Conservation (phyloP, 2,113 vertebrate genomes). For the Ceuthmochares aereus region DNA sequence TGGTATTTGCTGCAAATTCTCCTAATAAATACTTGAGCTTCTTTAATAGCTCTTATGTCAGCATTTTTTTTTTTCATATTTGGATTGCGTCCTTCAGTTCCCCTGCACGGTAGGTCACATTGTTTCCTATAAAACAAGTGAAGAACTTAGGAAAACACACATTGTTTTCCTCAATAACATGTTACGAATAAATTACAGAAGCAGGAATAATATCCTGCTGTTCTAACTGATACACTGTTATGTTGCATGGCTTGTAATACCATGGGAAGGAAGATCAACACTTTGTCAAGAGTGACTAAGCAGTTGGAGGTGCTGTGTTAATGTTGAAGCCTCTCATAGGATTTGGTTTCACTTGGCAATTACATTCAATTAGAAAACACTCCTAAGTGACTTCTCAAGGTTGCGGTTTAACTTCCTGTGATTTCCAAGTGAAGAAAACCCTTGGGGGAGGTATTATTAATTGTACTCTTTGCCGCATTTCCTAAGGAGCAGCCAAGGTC, state of each 20-base stretch:
- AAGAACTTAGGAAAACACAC: neutral
- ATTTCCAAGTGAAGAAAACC: neutral
- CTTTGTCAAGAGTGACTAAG: neutral
- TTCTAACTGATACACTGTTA: neutral
- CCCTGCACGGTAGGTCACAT: neutral
- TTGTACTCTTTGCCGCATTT: neutral
- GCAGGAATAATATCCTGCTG: neutral
- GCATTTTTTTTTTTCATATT: neutral
- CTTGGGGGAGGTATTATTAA: neutral
- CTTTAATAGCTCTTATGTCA: neutral
- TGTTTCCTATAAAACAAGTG: neutral
- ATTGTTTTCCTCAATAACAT: neutral
- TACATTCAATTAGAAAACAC: constrained; percentile 57
- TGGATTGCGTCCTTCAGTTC: neutral
- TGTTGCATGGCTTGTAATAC: neutral
- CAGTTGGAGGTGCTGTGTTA: neutral
- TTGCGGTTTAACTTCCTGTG: constrained; percentile 13
- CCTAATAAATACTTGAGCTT: neutral
- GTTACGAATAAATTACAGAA: neutral
- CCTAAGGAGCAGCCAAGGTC: constrained; percentile 12
- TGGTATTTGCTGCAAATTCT: neutral
- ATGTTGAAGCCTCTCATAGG: neutral
- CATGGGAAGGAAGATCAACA: constrained; percentile 22
- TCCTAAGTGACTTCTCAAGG: constrained; percentile 51
- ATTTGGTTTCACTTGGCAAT: constrained; percentile 11